Percentiles rank a stretch among this genome's conserved stretches.
Evolutionary conservation across 2,888 invertebrate species (phyloP).

Genomic region (Campoletis raptor): DNA sequence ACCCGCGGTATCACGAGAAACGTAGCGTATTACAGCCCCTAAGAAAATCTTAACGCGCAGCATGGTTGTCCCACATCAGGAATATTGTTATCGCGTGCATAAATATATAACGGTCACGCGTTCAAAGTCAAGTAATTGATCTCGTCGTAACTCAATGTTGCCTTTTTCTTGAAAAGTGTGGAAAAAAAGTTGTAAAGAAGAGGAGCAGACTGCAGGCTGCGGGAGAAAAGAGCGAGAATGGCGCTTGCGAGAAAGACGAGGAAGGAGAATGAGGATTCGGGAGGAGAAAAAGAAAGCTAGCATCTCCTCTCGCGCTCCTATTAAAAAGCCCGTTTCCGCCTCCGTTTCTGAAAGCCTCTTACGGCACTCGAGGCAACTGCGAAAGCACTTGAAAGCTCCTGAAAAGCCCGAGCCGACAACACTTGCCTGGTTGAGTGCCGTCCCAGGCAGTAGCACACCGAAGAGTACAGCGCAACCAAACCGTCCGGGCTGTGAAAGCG

Average conservation of each 20-base stretch:
- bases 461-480: slow-evolving; percentile 53
- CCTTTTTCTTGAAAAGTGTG: slow-evolving; percentile 10
- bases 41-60: too few species aligned
- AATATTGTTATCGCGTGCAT: too few species aligned
- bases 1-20: too few species aligned
- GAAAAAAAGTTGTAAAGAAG: slow-evolving; percentile 51
- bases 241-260: slow-evolving; percentile 51
- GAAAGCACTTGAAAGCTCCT: slow-evolving; percentile 85
- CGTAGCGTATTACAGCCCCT: too few species aligned
- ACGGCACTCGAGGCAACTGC: slow-evolving; percentile 85
- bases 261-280: slow-evolving; percentile 61
- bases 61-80: too few species aligned
- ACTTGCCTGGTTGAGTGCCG: slow-evolving; percentile 84
- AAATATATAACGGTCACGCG: slow-evolving; percentile 39
- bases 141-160: slow-evolving; percentile 27
- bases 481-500: slow-evolving; percentile 22
- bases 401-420: slow-evolving; percentile 85
- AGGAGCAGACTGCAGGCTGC: slow-evolving; percentile 13
- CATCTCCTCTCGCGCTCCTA: slow-evolving; percentile 82
- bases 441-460: slow-evolving; percentile 75
- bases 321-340: slow-evolving; percentile 85
- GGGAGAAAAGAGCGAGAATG: slow-evolving; percentile 2
- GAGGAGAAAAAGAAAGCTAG: slow-evolving; percentile 72
- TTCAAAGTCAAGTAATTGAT: slow-evolving; percentile 59
- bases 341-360: slow-evolving; percentile 85